Conservation (phyloP, 2,888 invertebrate species). For the Orgyia antiqua region DNA sequence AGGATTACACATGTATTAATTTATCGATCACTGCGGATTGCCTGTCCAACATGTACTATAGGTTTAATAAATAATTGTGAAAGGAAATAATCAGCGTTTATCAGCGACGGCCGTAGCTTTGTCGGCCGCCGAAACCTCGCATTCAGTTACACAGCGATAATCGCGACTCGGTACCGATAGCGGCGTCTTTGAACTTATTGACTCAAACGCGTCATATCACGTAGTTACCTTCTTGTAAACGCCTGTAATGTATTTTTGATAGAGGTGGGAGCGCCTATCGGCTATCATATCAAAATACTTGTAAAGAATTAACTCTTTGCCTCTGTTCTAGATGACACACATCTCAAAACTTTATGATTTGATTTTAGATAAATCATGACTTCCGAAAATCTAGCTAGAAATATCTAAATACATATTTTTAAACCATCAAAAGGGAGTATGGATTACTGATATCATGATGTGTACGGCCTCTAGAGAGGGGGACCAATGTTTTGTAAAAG, state of each 20-base stretch:
- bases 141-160: constrained; percentile 62
- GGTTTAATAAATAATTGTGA: constrained; percentile 39
- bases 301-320: constrained; percentile 27
- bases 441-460: constrained; percentile 12
- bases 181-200: constrained; percentile 67
- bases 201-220: constrained; percentile 55
- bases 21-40: constrained; percentile 46
- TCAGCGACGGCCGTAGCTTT: constrained; percentile 54
- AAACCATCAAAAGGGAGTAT: no score
- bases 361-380: constrained; percentile 25
- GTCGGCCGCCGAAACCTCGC: constrained; percentile 73
- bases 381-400: constrained; percentile 6
- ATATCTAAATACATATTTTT: no score
- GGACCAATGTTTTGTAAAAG: constrained; percentile 17
- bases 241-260: constrained; percentile 67
- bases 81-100: constrained; percentile 64
- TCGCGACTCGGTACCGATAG: constrained; percentile 56
- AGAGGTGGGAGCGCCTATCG: constrained; percentile 62
- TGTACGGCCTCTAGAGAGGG: constrained; percentile 26
- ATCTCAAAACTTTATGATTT: constrained; percentile 21
- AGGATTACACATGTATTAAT: constrained; percentile 49
- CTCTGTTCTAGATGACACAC: constrained; percentile 28
- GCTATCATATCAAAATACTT: constrained; percentile 35
- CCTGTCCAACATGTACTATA: constrained; percentile 54
- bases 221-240: constrained; percentile 57